These are phyloP conservation scores for Eulemur albifrons DNA, from an alignment of 2,797 vertebrate genomes.

Conservation along the genomic window DNA sequence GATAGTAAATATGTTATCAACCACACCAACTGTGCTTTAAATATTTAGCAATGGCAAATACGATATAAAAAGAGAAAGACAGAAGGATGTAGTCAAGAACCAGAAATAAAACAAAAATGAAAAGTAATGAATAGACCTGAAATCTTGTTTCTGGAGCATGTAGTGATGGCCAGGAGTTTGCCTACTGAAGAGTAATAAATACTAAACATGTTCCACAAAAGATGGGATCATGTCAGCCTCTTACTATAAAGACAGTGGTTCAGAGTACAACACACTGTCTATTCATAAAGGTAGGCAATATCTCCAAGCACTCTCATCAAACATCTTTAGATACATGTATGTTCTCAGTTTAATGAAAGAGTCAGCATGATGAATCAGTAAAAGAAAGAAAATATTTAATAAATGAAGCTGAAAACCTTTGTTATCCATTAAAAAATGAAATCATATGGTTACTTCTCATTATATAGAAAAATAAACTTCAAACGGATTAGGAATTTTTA, in stretches of 20 bases:
- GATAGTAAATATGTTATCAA: background rate
- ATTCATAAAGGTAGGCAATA: background rate
- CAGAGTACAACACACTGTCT: background rate
- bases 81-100: background rate
- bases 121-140: background rate
- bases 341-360: background rate
- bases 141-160: background rate
- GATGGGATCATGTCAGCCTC: background rate
- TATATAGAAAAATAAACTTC: background rate
- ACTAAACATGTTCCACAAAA: background rate
- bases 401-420: background rate
- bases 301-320: background rate
- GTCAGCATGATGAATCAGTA: background rate
- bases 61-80: background rate
- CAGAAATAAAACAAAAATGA: background rate
- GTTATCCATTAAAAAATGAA: background rate
- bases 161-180: background rate
- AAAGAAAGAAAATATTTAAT: background rate
- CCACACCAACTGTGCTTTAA: background rate
- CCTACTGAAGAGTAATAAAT: background rate
- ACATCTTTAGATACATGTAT: background rate
- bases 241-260: background rate
- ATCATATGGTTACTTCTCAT: background rate
- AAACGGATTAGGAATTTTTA: background rate
- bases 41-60: background rate